phyloP scores from a whole-genome alignment of 2,797 vertebrate genomes.

The Myotis daubentonii region DNA sequence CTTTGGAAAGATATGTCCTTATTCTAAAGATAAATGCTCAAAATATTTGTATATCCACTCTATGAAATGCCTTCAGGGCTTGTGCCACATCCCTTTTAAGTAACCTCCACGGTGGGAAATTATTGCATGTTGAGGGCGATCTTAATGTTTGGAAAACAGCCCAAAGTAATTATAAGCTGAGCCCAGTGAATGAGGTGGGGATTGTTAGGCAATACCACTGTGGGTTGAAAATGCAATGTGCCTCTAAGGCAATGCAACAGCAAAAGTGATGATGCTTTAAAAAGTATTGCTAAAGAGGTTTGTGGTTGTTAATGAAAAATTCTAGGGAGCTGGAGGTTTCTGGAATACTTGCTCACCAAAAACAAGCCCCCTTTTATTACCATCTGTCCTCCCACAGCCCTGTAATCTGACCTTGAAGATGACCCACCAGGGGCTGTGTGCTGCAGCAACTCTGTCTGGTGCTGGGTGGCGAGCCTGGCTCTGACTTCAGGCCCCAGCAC shows the following conservation, averaged over 20 bases:
- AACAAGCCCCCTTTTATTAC: not conserved
- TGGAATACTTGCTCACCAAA: not conserved
- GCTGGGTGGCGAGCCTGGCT: not conserved
- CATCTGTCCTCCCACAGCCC: not conserved
- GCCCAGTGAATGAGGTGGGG: no score
- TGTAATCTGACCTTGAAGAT: not conserved
- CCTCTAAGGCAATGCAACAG: not conserved
- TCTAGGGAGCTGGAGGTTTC: not conserved
- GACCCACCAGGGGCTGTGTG: not conserved
- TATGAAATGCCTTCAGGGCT: not conserved
- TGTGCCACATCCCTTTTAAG: not conserved
- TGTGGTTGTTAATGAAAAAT: not conserved
- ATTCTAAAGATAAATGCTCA: not conserved
- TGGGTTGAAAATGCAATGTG: fast-evolving
- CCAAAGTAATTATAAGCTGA: not conserved
- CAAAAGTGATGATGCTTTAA: not conserved
- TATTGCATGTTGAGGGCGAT: not conserved
- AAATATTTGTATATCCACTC: constrained; percentile 14
- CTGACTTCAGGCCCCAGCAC: not conserved
- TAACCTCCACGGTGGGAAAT: not conserved
- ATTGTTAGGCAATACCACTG: not conserved
- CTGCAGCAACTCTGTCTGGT: not conserved
- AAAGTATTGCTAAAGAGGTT: not conserved
- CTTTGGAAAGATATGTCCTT: not conserved
- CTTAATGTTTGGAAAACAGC: not conserved